phyloP scores from a whole-genome alignment of 2,113 vertebrate genomes.

The Erythrocebus patas region DNA sequence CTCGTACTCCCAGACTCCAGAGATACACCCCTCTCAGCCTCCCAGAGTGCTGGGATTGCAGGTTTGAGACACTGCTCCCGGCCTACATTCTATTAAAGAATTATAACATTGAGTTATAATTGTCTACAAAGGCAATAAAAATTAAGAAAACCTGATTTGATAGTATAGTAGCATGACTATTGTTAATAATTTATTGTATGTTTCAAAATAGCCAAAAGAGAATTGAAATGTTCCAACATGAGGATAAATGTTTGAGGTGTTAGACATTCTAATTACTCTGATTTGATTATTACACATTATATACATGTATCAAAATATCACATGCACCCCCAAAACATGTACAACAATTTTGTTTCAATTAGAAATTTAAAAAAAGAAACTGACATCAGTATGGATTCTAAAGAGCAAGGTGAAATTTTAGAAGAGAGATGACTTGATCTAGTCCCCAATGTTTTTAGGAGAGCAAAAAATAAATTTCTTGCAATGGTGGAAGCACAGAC shows the following conservation, averaged over 20 bases:
- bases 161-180: not conserved
- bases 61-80: no score
- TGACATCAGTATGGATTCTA: not conserved
- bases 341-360: not conserved
- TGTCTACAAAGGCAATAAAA: not conserved
- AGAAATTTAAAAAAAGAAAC: not conserved
- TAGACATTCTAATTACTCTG: not conserved
- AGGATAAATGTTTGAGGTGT: not conserved
- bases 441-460: fast-evolving
- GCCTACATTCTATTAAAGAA: not conserved
- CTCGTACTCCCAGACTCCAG: no score
- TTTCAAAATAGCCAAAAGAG: not conserved
- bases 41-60: no score
- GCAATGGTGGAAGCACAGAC: not conserved
- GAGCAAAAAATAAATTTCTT: not conserved
- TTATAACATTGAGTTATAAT: not conserved
- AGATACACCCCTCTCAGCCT: no score
- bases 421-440: not conserved
- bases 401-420: not conserved
- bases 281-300: not conserved
- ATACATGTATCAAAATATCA: not conserved
- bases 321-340: not conserved
- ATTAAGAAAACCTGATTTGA: not conserved
- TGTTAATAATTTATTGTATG: not conserved
- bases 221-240: not conserved